These are phyloP conservation scores for Heliothis virescens DNA, from an alignment of 1,140 invertebrate species.

Conservation along the genomic window DNA sequence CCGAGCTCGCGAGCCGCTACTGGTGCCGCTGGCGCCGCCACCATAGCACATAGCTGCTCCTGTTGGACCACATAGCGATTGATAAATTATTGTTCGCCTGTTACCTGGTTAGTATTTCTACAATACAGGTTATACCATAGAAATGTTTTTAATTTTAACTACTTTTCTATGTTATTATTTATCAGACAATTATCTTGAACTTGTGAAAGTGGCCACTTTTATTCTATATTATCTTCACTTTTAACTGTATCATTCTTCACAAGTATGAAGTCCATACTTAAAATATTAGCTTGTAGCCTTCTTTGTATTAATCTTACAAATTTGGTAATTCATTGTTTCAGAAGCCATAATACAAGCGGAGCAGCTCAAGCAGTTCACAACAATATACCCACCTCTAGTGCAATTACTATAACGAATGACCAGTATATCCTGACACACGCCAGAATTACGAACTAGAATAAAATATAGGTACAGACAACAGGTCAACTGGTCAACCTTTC, in stretches of 20 bases:
- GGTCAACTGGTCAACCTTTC: too few species aligned
- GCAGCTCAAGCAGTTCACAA: slow-evolving; percentile 22
- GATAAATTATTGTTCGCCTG: background rate
- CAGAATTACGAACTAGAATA: background rate
- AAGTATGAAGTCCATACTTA: too few species aligned
- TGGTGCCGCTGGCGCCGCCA: slow-evolving; percentile 87
- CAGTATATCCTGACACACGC: slow-evolving; percentile 3
- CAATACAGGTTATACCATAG: too few species aligned
- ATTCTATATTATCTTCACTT: too few species aligned
- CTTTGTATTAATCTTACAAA: too few species aligned
- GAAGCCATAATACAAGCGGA: slow-evolving; percentile 31
- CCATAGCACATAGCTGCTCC: slow-evolving; percentile 57
- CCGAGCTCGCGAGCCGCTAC: slow-evolving; percentile 87
- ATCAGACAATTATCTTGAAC: too few species aligned
- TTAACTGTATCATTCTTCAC: too few species aligned
- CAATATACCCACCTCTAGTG: slow-evolving; percentile 62
- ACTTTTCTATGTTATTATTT: too few species aligned
- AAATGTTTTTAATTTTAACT: too few species aligned
- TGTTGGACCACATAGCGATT: background rate
- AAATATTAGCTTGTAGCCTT: too few species aligned
- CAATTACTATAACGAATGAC: slow-evolving; percentile 52
- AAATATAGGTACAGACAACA: too few species aligned
- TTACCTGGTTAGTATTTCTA: background rate
- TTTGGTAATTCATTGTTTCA: slow-evolving; percentile 46
- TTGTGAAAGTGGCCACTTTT: too few species aligned